Percentiles rank a stretch among this genome's conserved stretches.
These are phyloP conservation scores for Fulica atra DNA, from an alignment of 2,113 vertebrate genomes.

Conservation along the genomic window DNA sequence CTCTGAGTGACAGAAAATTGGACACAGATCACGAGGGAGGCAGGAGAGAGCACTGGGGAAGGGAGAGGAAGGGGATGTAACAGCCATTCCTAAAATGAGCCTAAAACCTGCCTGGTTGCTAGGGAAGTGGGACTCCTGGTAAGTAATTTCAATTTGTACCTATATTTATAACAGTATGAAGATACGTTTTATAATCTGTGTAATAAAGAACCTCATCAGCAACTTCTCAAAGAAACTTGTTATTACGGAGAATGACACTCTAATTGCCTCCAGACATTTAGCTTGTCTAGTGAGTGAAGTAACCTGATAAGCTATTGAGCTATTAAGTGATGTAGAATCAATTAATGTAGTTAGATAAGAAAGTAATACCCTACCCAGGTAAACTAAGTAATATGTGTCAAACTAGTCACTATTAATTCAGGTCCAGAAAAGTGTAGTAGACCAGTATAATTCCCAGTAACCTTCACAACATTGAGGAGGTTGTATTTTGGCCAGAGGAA, in stretches of 20 bases:
- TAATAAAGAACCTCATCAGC: constrained; percentile 76
- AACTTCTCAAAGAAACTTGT: constrained; percentile 78
- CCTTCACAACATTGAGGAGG: background rate
- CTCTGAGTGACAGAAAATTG: constrained; percentile 61
- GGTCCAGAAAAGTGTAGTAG: background rate
- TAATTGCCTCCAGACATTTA: constrained; percentile 76
- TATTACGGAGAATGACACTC: constrained; percentile 75
- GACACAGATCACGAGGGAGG: background rate
- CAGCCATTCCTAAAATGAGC: background rate
- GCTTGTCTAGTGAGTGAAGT: constrained; percentile 70
- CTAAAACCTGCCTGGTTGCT: constrained; percentile 55
- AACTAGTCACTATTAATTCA: constrained; percentile 63
- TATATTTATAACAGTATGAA: constrained; percentile 63
- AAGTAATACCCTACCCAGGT: constrained; percentile 70
- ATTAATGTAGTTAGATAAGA: constrained; percentile 76
- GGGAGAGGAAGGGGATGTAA: background rate
- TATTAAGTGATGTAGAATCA: constrained; percentile 78
- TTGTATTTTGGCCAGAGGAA: background rate
- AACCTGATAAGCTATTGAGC: constrained; percentile 75
- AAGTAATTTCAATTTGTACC: constrained; percentile 64
- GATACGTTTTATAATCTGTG: constrained; percentile 68
- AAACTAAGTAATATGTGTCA: constrained; percentile 68
- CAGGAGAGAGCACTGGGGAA: background rate
- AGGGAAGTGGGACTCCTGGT: constrained; percentile 53
- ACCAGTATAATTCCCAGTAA: background rate